Evolutionary conservation across 1,140 invertebrate species (phyloP), one percentile per base, ranked within the genome.

Genomic region (Colletes gigas): DNA sequence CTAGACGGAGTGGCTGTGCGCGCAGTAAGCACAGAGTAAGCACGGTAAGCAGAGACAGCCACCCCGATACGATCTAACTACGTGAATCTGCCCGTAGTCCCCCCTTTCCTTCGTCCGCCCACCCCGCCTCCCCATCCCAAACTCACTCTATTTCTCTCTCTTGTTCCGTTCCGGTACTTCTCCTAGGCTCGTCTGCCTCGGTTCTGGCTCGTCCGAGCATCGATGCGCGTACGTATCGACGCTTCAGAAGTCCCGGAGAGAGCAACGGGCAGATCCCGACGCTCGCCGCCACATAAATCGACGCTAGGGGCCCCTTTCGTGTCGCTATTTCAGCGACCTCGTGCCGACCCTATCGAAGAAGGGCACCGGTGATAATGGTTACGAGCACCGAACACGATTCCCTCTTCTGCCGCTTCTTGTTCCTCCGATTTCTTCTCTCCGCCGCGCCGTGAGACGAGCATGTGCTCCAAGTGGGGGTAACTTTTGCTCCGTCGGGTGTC

Each of bases 1-100:
- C 91, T 92, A 92, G 90, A 92, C 91, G 89, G 89, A 88, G 81
- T 80, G 76, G 84, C 82, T 88, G 78, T 86, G 90, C 88, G 88
- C 82, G 75, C 77, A 67, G 83, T 78, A 78, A 81, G 74, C 79
- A 76, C 76, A 52, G 75, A 76, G 78, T 86, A 85, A 79, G 83
- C 85, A 86, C 84, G 68, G 77, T 69, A 77, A 79, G 84, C 78
- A 88, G 88, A 89, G 87, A 89, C 87, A 86, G 83, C 86, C 52
- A 81, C 80, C 81, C 78, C 79, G 85, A 86, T 86, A 84, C 79
- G 83, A 84, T 88, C 81, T 78, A 84, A 86, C 84, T 83, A 84
- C 78, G 83, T 81, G 72, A 44, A 88, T 88, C 84, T 88, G 70
- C 54, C 81, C 62, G 66, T 68, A 73, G 67, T n/a, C 30, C 69